Base-by-base conservation (phyloP, 2,797 vertebrate species). In the Gymnothorax reevesii region DNA sequence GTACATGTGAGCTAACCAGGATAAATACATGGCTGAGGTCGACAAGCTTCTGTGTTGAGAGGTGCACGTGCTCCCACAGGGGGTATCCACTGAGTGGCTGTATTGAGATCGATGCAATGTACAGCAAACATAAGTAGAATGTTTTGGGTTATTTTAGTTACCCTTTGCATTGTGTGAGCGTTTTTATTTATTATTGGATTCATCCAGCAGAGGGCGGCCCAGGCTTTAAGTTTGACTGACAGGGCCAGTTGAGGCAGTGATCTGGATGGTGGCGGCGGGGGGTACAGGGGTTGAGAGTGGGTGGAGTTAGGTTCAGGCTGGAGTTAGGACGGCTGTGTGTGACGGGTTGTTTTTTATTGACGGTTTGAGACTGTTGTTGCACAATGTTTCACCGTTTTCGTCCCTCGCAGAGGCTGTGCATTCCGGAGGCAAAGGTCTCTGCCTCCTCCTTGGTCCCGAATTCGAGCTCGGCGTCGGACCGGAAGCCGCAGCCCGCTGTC, bases 341-440 rank as follows among this genome's bases (percentile, higher is more conserved):
- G 60, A 42, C 33, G 60, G 62, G 62, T 10, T 64, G 13, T 57
- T 60, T 83, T 25, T 83, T 60, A 33, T 57, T 13, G 25, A 55
- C n/a, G 20, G 7, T 83, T 82, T 13, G 79, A 22, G 4, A 0
- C 17, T 10, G 13, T 55, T 57, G 20, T 57, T 13, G 3, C 4
- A 54, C 54, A 66, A 85, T 86, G 85, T 90, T 83, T 88, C 89
- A 89, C 87, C 92, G 92, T 88, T 92, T 86, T 92, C 91, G 27
- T 66, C 88, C 71, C 90, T 83, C 94, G 83, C 94, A 95, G 93
- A 91, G 94, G 90, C 91, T 94, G 82, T 55, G 88, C 22, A 88
- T 90, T 13, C 90, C 88, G 0, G 92, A 91, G 87, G 92, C 88
- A 20, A 94, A 66, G 80, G 54, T 88, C 42, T 82, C 83, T 4